A percentile compares a stretch with the other conserved stretches of the same genome.
Conservation (phyloP, 2,113 vertebrate species). For the Sebastes schlegelii region DNA sequence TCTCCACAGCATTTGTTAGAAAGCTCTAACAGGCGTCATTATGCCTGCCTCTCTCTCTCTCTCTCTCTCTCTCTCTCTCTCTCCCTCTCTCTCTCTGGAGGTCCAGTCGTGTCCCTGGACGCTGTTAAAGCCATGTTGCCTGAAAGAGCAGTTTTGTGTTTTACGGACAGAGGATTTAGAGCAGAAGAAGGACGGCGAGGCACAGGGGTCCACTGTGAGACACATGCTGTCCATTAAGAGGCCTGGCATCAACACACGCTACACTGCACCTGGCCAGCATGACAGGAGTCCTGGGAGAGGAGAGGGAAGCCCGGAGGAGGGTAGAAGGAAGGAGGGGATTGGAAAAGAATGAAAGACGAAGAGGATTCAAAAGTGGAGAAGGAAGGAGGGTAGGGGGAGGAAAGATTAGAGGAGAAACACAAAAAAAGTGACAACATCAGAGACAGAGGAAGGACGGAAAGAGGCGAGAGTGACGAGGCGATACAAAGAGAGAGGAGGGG, state of each 20-base stretch:
- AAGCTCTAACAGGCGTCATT: constrained; percentile 8
- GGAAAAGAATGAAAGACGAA: background rate
- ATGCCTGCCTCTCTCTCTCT: too few species aligned
- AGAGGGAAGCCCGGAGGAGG: background rate
- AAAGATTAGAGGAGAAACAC: background rate
- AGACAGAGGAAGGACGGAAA: background rate
- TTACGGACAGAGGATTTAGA: constrained; percentile 49
- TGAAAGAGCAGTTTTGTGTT: constrained; percentile 79
- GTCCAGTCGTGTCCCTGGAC: constrained; percentile 23
- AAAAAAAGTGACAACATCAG: background rate
- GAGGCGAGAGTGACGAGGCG: background rate
- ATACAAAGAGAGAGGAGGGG: background rate
- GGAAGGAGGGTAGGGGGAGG: too few species aligned
- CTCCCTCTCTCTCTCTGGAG: constrained; percentile 21
- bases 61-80: background rate
- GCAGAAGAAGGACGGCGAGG: constrained; percentile 57
- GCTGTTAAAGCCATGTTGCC: constrained; percentile 49
- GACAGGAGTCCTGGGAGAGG: constrained; percentile 34
- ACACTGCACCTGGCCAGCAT: constrained; percentile 60
- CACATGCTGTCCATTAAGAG: constrained; percentile 70
- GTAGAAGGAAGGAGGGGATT: background rate
- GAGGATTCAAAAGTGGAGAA: background rate
- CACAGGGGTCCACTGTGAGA: constrained; percentile 53
- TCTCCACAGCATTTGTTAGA: background rate
- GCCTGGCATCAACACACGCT: constrained; percentile 46